These are phyloP conservation scores for Dendrocincla tyrannina DNA, from an alignment of 2,797 vertebrate species.

Conservation along the genomic window DNA sequence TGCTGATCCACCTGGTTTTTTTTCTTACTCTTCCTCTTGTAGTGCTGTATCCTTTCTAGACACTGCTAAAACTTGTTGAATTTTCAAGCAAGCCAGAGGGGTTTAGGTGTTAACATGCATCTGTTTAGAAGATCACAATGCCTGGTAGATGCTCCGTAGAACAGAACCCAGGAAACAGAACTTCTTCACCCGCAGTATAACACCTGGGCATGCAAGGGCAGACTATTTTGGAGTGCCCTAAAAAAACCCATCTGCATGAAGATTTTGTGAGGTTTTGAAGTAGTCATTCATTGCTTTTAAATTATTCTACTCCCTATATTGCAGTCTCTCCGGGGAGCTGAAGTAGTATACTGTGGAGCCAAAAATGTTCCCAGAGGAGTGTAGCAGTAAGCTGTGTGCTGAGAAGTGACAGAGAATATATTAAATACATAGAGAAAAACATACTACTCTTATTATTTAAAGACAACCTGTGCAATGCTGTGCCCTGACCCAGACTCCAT, in stretches of 20 bases:
- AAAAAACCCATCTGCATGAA: background rate
- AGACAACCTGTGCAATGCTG: background rate
- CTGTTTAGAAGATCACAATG: background rate
- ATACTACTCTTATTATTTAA: background rate
- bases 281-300: background rate
- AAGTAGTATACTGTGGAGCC: background rate
- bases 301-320: background rate
- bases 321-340: background rate
- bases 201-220: background rate
- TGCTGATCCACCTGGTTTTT: background rate
- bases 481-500: background rate
- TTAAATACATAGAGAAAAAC: background rate
- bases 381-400: background rate
- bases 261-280: background rate
- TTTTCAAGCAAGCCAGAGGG: background rate
- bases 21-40: background rate
- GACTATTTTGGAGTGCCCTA: background rate
- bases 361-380: background rate
- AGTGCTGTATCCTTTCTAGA: background rate
- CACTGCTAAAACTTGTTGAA: background rate
- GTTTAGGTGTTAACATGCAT: background rate
- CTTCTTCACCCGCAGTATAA: background rate
- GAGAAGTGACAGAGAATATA: background rate
- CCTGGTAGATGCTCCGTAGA: background rate
- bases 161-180: background rate